Base-by-base conservation (phyloP, 2,113 vertebrate genomes). In the Gasterosteus aculeatus region DNA sequence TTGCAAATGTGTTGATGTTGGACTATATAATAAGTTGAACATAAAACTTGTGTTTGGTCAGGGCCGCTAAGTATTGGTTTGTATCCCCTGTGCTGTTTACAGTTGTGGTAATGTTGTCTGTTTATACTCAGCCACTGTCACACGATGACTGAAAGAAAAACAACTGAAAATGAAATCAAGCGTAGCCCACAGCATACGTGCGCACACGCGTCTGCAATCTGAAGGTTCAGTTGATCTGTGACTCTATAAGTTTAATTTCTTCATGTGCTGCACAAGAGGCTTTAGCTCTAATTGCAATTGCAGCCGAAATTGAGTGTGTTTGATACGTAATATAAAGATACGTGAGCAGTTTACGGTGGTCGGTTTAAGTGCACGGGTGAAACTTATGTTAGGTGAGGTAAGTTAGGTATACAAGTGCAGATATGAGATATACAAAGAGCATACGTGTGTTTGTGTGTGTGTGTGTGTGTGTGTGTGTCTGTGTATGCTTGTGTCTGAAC, bases 101-200 rank as follows among this genome's bases (percentile, higher is more conserved):
- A 83, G 81, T 63, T 77, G 70, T 77, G 67, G 60, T 61, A 61
- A 82, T 81, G 77, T 65, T 80, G 62, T 73, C 67, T 69, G 63
- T 85, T 78, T 87, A 88, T 78, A 66, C 72, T 47, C 61, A 88
- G 76, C 66, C 51, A 33, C 72, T 78, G 72, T 89, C 81, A 91
- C 84, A 85, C 83, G 84, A 87, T 31, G 49, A 68, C 66, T 74
- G 81, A 82, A 89, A 38, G 7, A 80, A 82, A 88, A 83, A 91
- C 87, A 87, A 80, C 70, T 73, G 83, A 61, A 87, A 90, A 92
- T 92, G 65, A 84, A 89, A 92, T 92, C 75, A 89, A 86, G 80
- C 58, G 11, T 42, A 72, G 76, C 49, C 75, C 78, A 61, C 69
- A 82, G 67, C 42, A 64, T 77, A 84, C 59, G 84, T 79, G 70